These are phyloP conservation scores for Lamellibrachia satsuma DNA, from an alignment of 2,888 invertebrate species.

Conservation along the genomic window DNA sequence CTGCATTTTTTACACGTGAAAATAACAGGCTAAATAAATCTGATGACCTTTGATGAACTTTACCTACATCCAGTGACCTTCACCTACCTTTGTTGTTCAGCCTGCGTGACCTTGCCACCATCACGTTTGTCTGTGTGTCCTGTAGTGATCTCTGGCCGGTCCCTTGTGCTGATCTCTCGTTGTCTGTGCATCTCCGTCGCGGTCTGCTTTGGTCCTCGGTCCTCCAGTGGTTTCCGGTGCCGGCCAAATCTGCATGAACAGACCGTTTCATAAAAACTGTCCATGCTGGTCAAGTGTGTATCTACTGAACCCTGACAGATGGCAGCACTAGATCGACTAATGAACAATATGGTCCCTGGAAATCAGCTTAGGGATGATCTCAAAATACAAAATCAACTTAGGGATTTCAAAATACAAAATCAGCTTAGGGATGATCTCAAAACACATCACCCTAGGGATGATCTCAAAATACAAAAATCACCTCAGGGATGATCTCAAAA, in stretches of 20 bases:
- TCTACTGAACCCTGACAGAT: too few relatives aligned
- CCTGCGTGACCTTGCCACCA: not conserved
- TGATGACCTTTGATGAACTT: not conserved
- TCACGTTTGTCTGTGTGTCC: conserved; percentile 38
- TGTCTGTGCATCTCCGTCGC: conserved; percentile 36
- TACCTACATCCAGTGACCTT: not conserved
- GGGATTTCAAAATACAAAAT: not conserved
- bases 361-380: not conserved
- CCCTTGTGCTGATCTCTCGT: conserved; percentile 25
- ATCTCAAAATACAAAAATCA: not conserved
- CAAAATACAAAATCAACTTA: not conserved
- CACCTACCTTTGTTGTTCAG: conserved; percentile 25
- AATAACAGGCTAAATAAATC: too few relatives aligned
- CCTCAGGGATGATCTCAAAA: too few relatives aligned
- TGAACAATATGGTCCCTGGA: not conserved
- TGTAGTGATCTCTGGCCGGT: conserved; percentile 30
- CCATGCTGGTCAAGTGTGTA: not conserved
- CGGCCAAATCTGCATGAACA: conserved; percentile 51
- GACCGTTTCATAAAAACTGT: conserved; percentile 17
- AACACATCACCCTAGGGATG: not conserved
- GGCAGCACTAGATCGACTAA: not conserved
- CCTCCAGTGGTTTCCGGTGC: conserved; percentile 50
- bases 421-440: too few relatives aligned
- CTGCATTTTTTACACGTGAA: too few relatives aligned
- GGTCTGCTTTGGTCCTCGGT: conserved; percentile 35